Conservation (phyloP, 2,888 invertebrate species). For the Dyspetes luteomarginatus region DNA sequence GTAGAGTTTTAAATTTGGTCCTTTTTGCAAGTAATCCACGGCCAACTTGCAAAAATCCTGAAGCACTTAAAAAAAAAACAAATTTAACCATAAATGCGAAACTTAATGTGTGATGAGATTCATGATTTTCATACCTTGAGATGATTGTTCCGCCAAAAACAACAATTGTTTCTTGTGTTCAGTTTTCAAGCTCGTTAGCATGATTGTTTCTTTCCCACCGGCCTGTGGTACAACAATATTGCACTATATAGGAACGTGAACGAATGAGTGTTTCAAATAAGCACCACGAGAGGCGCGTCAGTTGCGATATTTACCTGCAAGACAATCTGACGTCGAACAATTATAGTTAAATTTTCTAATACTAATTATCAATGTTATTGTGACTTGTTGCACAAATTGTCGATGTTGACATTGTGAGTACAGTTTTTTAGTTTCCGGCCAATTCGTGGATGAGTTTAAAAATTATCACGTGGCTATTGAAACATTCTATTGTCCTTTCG, state of each 20-base stretch:
- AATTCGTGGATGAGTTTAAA: no score
- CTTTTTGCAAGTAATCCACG: constrained; percentile 88
- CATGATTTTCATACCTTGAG: constrained; percentile 82
- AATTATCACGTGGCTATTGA: no score
- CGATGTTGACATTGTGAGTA: background rate
- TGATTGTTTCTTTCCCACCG: background rate
- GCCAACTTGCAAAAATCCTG: constrained; percentile 89
- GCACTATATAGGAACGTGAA: background rate
- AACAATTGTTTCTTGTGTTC: constrained; percentile 86
- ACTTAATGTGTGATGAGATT: constrained; percentile 24
- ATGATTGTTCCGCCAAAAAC: constrained; percentile 84
- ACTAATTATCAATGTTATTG: background rate
- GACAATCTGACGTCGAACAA: background rate
- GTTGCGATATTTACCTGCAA: background rate
- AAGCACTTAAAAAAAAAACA: constrained; percentile 84
- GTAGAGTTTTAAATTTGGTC: constrained; percentile 87
- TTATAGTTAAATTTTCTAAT: background rate
- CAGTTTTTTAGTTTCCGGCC: background rate
- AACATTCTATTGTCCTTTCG: no score
- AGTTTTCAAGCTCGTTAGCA: constrained; percentile 80
- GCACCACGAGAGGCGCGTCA: background rate
- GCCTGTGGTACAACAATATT: background rate
- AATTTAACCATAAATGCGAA: constrained; percentile 30
- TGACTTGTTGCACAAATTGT: background rate
- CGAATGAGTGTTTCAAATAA: background rate